Evolutionary conservation across 2,113 vertebrate species (phyloP).

Genomic region (Psephotus haematonotus): DNA sequence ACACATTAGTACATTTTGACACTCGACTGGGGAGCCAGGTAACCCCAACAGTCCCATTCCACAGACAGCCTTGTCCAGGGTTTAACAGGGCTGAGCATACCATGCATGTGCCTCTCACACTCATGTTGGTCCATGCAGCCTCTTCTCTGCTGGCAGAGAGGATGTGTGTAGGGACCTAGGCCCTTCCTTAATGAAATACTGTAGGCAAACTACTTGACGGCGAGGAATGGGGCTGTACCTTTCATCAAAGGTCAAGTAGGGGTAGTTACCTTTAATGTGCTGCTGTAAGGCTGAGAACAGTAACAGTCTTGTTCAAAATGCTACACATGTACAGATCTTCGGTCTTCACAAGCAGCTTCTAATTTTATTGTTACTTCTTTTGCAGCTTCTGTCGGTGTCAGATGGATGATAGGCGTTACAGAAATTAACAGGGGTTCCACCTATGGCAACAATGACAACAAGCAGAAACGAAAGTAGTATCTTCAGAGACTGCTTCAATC

Average conservation of each 20-base stretch:
- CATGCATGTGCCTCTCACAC: neutral
- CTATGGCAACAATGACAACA: conserved; percentile 85
- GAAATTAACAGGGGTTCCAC: conserved; percentile 90
- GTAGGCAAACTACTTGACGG: neutral
- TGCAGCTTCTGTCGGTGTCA: conserved; percentile 87
- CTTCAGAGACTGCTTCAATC: conserved; percentile 30
- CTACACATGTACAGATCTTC: neutral
- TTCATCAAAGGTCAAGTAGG: rapidly evolving
- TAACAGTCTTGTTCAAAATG: neutral
- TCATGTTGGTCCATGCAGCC: neutral
- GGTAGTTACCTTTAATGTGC: neutral
- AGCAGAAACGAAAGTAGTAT: conserved; percentile 75
- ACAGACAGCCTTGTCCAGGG: neutral
- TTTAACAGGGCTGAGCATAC: neutral
- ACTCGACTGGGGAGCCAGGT: neutral
- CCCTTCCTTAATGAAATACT: neutral
- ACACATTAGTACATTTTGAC: neutral
- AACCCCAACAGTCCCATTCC: neutral
- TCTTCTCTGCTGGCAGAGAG: neutral
- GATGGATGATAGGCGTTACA: conserved; percentile 96
- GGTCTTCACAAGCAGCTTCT: neutral
- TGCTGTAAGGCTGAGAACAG: neutral
- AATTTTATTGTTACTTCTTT: neutral
- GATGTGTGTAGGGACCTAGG: rapidly evolving
- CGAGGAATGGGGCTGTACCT: neutral